Base-by-base conservation (phyloP, 1,140 invertebrate genomes). In the Myzus persicae region DNA sequence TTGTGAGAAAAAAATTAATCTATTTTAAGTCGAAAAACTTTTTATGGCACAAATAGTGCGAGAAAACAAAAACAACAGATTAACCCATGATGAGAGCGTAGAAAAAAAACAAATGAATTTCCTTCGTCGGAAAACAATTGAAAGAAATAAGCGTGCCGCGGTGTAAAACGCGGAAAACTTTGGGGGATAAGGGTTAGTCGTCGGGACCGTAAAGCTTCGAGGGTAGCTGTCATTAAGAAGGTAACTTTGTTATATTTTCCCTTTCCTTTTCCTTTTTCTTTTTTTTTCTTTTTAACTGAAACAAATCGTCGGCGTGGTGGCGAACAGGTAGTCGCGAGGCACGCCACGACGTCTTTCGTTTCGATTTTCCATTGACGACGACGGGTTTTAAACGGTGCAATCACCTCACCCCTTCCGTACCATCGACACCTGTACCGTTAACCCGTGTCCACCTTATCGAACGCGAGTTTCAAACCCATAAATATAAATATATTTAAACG, bases 201-300 rank as follows among this genome's bases (percentile, higher is more conserved):
- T 91, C 90, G 90, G 76, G 91, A 81, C 91, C 76, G 91, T 93
- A 93, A 93, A 93, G 91, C 91, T 93, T 84, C 38, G 81, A 93
- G 91, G 91, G 91, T 93, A 85, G 91, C 91, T 93, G 91, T 93
- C 91, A 93, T 93, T 93, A 93, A 93, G 91, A 93, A 93, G 91
- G 91, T 93, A 85, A 93, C 91, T 93, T 93, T 93, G 91, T 93
- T 85, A 85, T 93, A 93, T 93, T 93, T 93, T 93, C 38, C 44
- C 67, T 82, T 93, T 84, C 46, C 91, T 42, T 91, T 93, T 93
- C 91, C 67, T 46, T 91, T 92, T 51, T 51, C 48, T 85, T 82
- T 46, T 81, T 90, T 84, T 85, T 93, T 93, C 84, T 93, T 93
- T 85, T 84, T 84, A 84, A 84, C 91, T 82, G 91, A 92, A 93